Percentiles rank a stretch among this genome's conserved stretches.
These are phyloP conservation scores for Poeciliopsis occidentalis DNA, from an alignment of 2,113 vertebrate genomes.

Conservation along the genomic window DNA sequence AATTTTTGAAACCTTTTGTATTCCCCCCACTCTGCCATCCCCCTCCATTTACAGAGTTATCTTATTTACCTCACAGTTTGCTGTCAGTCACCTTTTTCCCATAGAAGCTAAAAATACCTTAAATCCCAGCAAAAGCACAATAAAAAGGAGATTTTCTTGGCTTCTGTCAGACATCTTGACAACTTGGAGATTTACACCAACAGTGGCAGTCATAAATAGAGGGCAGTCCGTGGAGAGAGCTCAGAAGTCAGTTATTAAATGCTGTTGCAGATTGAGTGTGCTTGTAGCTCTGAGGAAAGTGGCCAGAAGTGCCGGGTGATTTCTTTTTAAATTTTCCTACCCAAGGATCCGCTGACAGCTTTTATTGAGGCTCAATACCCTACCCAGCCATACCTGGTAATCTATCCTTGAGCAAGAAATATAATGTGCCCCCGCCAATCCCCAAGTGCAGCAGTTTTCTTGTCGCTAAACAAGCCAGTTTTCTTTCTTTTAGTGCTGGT, in stretches of 20 bases:
- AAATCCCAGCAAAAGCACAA: constrained; percentile 8
- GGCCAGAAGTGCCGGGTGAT: neutral
- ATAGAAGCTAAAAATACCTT: neutral
- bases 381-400: constrained; percentile 20
- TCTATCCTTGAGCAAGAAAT: constrained; percentile 45
- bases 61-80: neutral
- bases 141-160: constrained; percentile 6
- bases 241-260: constrained; percentile 25
- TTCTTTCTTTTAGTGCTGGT: constrained; percentile 6
- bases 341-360: constrained; percentile 43
- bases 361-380: constrained; percentile 25
- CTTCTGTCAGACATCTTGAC: constrained; percentile 1
- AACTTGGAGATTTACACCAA: neutral
- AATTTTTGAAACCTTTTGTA: neutral
- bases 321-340: constrained; percentile 32
- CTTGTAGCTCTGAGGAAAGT: constrained; percentile 17
- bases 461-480: constrained; percentile 7
- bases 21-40: too few species aligned
- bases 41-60: neutral
- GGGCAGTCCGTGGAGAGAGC: neutral
- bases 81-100: neutral
- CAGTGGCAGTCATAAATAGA: neutral
- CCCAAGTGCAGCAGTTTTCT: neutral
- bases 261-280: neutral
- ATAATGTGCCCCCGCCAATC: constrained; percentile 7